Conservation (phyloP, 2,113 vertebrate genomes). For the Sitta europaea region DNA sequence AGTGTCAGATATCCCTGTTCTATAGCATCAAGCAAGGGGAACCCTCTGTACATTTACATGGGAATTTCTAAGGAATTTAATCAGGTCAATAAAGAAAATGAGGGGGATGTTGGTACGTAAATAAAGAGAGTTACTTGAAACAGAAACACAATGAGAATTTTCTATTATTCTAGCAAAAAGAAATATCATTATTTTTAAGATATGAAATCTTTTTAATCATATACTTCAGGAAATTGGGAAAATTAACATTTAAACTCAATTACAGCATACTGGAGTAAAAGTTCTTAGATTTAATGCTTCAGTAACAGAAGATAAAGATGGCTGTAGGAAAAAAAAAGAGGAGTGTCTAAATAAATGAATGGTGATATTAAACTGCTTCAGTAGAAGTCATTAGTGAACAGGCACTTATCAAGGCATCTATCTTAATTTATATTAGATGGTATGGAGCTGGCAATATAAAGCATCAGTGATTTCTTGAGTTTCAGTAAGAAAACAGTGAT, state of each 20-base stretch:
- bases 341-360: not conserved
- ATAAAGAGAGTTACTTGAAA: not conserved
- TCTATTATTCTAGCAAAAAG: not conserved
- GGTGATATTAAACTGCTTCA: not conserved
- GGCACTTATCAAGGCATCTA: not conserved
- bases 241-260: constrained; percentile 46
- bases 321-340: not conserved
- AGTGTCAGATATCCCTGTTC: not conserved
- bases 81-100: not conserved
- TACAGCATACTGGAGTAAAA: not conserved
- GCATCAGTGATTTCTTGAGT: not conserved
- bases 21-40: not conserved
- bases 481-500: not conserved
- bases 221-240: not conserved
- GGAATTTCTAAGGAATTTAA: not conserved
- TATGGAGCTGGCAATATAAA: not conserved
- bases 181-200: not conserved
- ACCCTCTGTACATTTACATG: not conserved
- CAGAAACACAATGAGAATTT: not conserved
- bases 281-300: not conserved
- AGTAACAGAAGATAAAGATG: not conserved
- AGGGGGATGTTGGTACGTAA: not conserved
- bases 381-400: not conserved
- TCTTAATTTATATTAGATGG: not conserved
- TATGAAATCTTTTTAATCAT: not conserved